Percentiles rank a stretch among this genome's conserved stretches.
Conservation (phyloP, 2,888 invertebrate genomes). For the Thelaira solivaga region DNA sequence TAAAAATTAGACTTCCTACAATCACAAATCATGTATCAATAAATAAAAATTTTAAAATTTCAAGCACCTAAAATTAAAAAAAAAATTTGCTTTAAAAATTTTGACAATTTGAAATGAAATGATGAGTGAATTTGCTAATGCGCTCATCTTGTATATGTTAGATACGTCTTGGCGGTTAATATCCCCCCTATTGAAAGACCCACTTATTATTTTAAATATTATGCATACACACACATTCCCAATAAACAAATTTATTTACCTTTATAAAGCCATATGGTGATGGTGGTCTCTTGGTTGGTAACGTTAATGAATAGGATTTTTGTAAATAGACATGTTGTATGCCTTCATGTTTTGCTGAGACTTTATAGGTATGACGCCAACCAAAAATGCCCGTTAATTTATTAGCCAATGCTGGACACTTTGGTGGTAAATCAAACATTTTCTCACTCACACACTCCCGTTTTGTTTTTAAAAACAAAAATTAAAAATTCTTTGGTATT, state of each 20-base stretch:
- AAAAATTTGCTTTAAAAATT: too few species aligned
- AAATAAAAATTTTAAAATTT: too few species aligned
- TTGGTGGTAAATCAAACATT: constrained; percentile 82
- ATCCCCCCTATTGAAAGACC: too few species aligned
- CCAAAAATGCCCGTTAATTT: constrained; percentile 87
- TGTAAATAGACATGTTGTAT: constrained; percentile 77
- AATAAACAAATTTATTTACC: constrained; percentile 68
- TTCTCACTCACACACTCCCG: background rate
- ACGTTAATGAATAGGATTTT: constrained; percentile 76
- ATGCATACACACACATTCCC: background rate
- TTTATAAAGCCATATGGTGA: constrained; percentile 71
- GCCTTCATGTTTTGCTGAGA: constrained; percentile 85
- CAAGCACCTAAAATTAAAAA: too few species aligned
- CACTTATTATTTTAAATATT: background rate
- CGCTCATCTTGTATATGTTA: too few species aligned
- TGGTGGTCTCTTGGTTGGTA: constrained; percentile 74
- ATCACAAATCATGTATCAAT: too few species aligned
- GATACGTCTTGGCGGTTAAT: too few species aligned
- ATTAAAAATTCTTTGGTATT: constrained; percentile 40
- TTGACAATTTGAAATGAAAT: too few species aligned
- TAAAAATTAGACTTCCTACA: too few species aligned
- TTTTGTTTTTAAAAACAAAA: background rate
- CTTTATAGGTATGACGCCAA: constrained; percentile 88
- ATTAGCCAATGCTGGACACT: constrained; percentile 87
- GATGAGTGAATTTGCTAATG: too few species aligned